phyloP scores from a whole-genome alignment of 2,888 invertebrate genomes.

The Chironomus riparius region DNA sequence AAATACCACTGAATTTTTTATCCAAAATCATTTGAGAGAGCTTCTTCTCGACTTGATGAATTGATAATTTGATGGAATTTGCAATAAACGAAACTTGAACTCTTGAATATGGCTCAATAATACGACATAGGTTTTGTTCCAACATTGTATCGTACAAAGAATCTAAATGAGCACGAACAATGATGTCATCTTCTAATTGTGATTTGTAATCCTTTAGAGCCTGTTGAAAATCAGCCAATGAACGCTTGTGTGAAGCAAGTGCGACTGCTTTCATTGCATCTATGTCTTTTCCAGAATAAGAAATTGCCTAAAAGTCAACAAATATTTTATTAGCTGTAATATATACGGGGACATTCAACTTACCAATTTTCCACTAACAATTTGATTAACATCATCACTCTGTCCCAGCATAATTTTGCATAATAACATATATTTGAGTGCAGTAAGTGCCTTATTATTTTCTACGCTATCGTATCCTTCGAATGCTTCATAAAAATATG shows the following conservation, averaged over 20 bases:
- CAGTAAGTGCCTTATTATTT: slow-evolving; percentile 79
- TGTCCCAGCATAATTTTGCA: slow-evolving; percentile 98
- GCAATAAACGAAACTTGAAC: slow-evolving; percentile 93
- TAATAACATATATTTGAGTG: slow-evolving; percentile 98
- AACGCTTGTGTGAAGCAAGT: slow-evolving; percentile 90
- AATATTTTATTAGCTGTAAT: too few relatives aligned
- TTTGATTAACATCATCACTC: slow-evolving; percentile 90
- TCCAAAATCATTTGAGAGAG: slow-evolving; percentile 99
- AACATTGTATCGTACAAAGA: slow-evolving; percentile 97
- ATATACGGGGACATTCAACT: slow-evolving; percentile 29
- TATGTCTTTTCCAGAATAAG: slow-evolving; percentile 89
- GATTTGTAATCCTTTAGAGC: slow-evolving; percentile 77
- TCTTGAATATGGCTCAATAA: slow-evolving; percentile 97
- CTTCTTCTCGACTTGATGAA: slow-evolving; percentile 94
- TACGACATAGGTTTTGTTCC: slow-evolving; percentile 96
- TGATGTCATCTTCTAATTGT: slow-evolving; percentile 91
- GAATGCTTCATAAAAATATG: slow-evolving; percentile 99
- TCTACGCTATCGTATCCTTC: slow-evolving; percentile 97
- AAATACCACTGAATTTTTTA: slow-evolving; percentile 91
- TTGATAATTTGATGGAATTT: slow-evolving; percentile 78
- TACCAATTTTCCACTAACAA: slow-evolving; percentile 86
- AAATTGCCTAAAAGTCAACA: slow-evolving; percentile 56
- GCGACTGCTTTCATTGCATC: slow-evolving; percentile 98
- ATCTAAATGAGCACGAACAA: slow-evolving; percentile 92
- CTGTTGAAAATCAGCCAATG: slow-evolving; percentile 91